phyloP scores from a whole-genome alignment of 2,888 invertebrate genomes.

The Scaptomyza cyrtandrae region DNA sequence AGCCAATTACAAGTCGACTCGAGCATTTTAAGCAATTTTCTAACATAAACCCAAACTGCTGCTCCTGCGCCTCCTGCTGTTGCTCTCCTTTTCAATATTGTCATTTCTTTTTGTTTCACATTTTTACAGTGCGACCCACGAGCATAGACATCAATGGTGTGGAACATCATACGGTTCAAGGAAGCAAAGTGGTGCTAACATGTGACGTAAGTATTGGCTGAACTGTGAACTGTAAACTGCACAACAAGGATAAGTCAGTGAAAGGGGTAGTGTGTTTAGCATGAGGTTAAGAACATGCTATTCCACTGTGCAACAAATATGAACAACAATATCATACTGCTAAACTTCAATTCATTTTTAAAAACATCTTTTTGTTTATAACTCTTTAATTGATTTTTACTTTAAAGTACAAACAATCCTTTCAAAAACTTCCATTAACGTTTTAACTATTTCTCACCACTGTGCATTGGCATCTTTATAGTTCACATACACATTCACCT shows the following conservation, averaged over 20 bases:
- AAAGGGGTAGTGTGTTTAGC: too few relatives aligned
- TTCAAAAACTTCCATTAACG: too few relatives aligned
- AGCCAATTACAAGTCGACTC: slow-evolving; percentile 62
- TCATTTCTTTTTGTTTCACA: slow-evolving; percentile 33
- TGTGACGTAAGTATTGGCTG: slow-evolving; percentile 86
- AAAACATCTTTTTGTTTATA: too few relatives aligned
- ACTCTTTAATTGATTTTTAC: too few relatives aligned
- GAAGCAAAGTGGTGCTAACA: slow-evolving; percentile 90
- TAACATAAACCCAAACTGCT: slow-evolving; percentile 29
- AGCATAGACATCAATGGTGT: slow-evolving; percentile 91
- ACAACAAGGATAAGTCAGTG: background rate
- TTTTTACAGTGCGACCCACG: slow-evolving; percentile 91
- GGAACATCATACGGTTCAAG: slow-evolving; percentile 91
- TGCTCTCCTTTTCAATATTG: slow-evolving; percentile 7
- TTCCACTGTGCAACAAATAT: too few relatives aligned
- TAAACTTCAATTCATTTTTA: too few relatives aligned
- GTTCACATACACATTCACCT: slow-evolving; percentile 10
- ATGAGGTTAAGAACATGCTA: too few relatives aligned
- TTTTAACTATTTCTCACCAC: slow-evolving; percentile 7
- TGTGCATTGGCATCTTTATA: slow-evolving; percentile 28
- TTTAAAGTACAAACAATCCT: too few relatives aligned
- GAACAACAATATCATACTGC: too few relatives aligned
- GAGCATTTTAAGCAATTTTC: slow-evolving; percentile 63
- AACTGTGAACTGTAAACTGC: slow-evolving; percentile 19
- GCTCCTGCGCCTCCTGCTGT: too few relatives aligned